These are phyloP conservation scores for Tragelaphus scriptus DNA, from an alignment of 2,113 vertebrate species.

Conservation along the genomic window DNA sequence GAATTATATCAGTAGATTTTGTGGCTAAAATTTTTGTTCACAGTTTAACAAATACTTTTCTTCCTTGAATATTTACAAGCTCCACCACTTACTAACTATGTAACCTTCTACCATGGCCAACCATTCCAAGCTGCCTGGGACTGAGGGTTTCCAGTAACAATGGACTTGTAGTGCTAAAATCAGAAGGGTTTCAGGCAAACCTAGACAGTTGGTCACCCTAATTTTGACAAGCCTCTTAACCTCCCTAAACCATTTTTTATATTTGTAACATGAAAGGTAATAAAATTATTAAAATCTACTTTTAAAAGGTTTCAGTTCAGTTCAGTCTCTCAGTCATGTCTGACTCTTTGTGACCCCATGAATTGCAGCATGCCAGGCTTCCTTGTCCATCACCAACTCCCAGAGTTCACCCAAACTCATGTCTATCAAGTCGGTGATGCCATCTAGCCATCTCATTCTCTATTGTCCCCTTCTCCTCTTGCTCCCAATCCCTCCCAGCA, in stretches of 20 bases:
- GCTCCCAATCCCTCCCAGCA: no score
- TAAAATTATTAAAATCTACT: not conserved
- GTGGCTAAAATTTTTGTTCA: not conserved
- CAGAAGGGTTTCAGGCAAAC: not conserved
- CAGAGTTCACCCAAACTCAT: fast-evolving
- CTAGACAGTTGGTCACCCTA: not conserved
- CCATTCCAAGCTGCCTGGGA: not conserved
- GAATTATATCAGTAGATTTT: not conserved
- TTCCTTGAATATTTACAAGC: not conserved
- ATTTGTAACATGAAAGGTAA: not conserved
- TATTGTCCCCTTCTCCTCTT: no score
- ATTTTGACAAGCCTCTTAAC: not conserved
- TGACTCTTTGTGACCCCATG: no score
- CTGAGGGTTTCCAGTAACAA: not conserved
- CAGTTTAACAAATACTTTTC: not conserved
- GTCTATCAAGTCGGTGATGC: no score
- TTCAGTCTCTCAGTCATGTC: no score
- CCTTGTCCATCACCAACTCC: no score
- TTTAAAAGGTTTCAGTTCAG: not conserved
- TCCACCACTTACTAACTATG: not conserved
- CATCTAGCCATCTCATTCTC: no score
- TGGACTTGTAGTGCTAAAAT: not conserved
- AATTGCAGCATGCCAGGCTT: fast-evolving
- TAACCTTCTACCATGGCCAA: not conserved
- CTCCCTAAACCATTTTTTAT: not conserved